phyloP scores from a whole-genome alignment of 2,113 vertebrate genomes.

The Pelecanus crispus region DNA sequence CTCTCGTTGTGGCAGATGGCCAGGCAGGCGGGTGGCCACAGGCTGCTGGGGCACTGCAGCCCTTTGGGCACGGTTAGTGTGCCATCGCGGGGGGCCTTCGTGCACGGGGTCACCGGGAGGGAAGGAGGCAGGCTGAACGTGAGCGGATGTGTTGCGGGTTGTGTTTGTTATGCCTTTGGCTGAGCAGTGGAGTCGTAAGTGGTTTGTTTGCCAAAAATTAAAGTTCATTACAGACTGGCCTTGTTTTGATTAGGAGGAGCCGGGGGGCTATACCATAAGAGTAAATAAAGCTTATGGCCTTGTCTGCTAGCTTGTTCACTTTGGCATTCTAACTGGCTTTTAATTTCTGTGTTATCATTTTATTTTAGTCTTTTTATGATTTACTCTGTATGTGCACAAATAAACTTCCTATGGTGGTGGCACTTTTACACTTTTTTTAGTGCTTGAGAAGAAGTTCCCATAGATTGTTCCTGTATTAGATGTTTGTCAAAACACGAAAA shows the following conservation, averaged over 20 bases:
- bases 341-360: not conserved
- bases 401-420: not conserved
- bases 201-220: not conserved
- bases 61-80: not conserved
- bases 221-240: not conserved
- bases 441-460: not conserved
- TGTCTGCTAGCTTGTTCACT: not conserved
- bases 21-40: not conserved
- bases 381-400: not conserved
- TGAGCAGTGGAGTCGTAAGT: not conserved
- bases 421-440: not conserved
- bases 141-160: not conserved
- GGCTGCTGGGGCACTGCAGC: not conserved
- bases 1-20: not conserved
- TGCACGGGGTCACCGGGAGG: not conserved
- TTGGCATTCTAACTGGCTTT: not conserved
- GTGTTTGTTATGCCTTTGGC: not conserved
- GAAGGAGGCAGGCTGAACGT: not conserved
- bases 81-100: not conserved
- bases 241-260: slow-evolving; percentile 38
- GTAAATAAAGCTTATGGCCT: not conserved
- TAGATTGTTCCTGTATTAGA: not conserved
- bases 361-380: not conserved
- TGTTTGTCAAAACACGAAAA: not conserved
- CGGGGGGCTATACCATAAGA: not conserved